Conservation (phyloP, 2,797 vertebrate species). For the Leucoraja ocellata region DNA sequence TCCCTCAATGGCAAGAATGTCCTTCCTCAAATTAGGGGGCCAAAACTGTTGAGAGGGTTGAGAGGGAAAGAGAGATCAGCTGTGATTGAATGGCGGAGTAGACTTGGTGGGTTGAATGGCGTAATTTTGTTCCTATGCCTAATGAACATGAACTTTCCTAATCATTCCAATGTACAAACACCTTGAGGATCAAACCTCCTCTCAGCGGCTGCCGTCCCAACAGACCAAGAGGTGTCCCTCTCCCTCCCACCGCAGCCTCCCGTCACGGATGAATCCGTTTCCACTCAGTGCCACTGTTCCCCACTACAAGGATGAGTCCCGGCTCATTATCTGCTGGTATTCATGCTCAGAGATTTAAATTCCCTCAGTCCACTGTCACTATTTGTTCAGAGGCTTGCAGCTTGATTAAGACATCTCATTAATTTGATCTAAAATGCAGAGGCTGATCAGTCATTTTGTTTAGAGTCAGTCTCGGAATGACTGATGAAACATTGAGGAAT, state of each 20-base stretch:
- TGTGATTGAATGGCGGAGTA: too few species aligned
- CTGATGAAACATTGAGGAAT: background rate
- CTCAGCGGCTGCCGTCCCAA: background rate
- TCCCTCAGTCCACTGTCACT: background rate
- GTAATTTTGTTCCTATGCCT: too few species aligned
- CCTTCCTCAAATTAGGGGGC: too few species aligned
- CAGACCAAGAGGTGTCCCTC: background rate
- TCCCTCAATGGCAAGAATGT: too few species aligned
- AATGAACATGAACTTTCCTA: background rate
- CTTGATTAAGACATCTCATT: conserved; percentile 4
- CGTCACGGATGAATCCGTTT: background rate
- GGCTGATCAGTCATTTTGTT: background rate
- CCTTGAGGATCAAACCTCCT: background rate
- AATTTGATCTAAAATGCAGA: conserved; percentile 6
- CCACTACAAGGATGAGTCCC: background rate
- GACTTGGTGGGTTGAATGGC: too few species aligned
- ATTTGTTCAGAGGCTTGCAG: background rate
- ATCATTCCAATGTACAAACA: background rate
- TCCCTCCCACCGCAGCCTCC: too few species aligned
- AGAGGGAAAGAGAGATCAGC: too few species aligned
- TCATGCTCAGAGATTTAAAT: background rate
- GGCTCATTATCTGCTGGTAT: background rate
- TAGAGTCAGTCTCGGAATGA: background rate
- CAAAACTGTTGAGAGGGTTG: too few species aligned
- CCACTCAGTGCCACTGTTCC: background rate